Conservation (phyloP, 1,140 invertebrate species). For the Agrypnia vestita region DNA sequence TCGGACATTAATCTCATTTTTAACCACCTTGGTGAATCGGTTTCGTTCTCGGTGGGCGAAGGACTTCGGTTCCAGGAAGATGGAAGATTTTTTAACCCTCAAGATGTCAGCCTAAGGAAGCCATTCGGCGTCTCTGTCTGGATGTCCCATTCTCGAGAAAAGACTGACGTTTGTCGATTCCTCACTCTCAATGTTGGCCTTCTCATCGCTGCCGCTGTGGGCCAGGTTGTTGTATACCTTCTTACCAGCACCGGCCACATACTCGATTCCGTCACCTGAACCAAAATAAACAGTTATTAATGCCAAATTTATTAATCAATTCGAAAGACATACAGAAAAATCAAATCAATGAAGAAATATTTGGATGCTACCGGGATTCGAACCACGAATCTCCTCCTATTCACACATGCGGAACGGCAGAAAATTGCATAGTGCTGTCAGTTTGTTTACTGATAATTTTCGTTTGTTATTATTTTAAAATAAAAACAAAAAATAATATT, state of each 20-base stretch:
- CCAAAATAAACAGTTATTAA: background rate
- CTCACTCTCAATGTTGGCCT: background rate
- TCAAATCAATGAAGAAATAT: no score
- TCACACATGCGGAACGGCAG: no score
- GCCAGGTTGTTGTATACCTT: constrained; percentile 71
- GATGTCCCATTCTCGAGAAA: background rate
- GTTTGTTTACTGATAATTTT: no score
- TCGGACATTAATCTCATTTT: background rate
- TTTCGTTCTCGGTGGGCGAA: background rate
- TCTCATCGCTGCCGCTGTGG: constrained; percentile 61
- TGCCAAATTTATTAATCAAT: no score
- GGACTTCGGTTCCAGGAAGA: no score
- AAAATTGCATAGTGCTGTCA: no score
- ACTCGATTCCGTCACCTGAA: constrained; percentile 71
- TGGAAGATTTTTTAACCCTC: no score
- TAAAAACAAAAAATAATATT: no score
- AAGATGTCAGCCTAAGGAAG: constrained; percentile 63
- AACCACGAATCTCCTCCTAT: no score
- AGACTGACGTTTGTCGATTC: background rate
- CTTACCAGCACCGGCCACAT: constrained; percentile 70
- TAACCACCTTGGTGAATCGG: background rate
- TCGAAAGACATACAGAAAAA: no score
- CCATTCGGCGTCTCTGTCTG: constrained; percentile 69
- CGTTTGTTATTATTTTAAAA: no score
- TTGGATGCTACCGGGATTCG: no score